A percentile compares a stretch with the other conserved stretches of the same genome.
These are phyloP conservation scores for Petromus typicus DNA, from an alignment of 2,113 vertebrate species.

Conservation along the genomic window DNA sequence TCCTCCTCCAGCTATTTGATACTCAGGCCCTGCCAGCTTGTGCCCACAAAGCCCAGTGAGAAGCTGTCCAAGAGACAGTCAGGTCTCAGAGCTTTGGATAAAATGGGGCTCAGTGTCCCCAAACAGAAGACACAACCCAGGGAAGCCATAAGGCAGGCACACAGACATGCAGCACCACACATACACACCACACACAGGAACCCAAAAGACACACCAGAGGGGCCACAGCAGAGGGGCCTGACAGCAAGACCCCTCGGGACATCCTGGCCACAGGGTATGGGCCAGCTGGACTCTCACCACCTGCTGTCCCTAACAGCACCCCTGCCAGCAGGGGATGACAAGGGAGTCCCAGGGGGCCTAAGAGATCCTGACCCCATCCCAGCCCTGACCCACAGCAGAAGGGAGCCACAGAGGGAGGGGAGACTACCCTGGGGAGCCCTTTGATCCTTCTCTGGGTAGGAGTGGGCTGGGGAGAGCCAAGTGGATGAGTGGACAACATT, in stretches of 20 bases:
- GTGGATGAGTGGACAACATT: background rate
- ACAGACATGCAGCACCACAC: background rate
- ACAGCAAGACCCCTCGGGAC: background rate
- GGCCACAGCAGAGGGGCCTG: background rate
- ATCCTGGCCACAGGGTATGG: background rate
- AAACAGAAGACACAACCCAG: background rate
- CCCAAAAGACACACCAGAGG: background rate
- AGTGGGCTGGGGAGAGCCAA: background rate
- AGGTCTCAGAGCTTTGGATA: too few relatives aligned
- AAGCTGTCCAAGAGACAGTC: background rate
- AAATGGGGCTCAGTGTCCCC: too few relatives aligned
- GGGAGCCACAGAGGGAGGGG: background rate
- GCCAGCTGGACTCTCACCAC: background rate
- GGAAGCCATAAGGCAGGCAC: background rate
- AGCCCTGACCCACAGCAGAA: background rate
- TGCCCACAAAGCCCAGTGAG: background rate
- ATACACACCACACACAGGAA: background rate
- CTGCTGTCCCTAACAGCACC: too few relatives aligned
- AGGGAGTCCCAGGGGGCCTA: background rate
- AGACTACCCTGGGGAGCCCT: background rate
- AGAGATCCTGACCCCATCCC: background rate
- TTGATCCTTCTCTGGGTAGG: background rate
- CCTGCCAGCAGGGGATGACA: accelerated
- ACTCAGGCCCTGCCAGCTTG: background rate
- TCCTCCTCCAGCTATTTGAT: background rate